Percentiles rank a stretch among this genome's conserved stretches.
Conservation (phyloP, 1,140 invertebrate genomes). For the Panonychus citri region DNA sequence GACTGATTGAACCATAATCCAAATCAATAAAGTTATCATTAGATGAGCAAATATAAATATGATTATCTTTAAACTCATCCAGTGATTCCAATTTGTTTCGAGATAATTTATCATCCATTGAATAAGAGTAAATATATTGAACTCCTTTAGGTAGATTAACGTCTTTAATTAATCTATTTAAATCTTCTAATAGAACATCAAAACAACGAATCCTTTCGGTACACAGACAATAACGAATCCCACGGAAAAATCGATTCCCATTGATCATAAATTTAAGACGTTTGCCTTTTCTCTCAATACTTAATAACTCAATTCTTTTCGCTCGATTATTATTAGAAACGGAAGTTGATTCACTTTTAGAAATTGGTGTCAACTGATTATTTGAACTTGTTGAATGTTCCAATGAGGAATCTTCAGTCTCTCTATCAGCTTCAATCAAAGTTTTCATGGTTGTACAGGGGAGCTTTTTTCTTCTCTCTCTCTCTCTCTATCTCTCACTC, state of each 20-base stretch:
- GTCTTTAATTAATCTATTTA: slow-evolving; percentile 63
- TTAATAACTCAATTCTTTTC: not conserved
- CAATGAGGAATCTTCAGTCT: not conserved
- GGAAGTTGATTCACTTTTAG: not conserved
- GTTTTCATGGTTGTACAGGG: not conserved
- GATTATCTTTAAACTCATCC: slow-evolving; percentile 63
- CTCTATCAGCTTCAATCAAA: not conserved
- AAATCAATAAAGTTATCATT: slow-evolving; percentile 53
- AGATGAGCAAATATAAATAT: slow-evolving; percentile 74
- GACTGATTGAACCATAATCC: not conserved
- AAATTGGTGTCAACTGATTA: not conserved
- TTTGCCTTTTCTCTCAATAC: not conserved
- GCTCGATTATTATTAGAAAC: not conserved
- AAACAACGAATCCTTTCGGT: slow-evolving; percentile 58
- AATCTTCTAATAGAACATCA: slow-evolving; percentile 65
- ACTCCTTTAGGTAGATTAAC: slow-evolving; percentile 34
- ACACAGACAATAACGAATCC: slow-evolving; percentile 69
- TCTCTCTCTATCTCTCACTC: no score
- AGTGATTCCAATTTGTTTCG: slow-evolving; percentile 25
- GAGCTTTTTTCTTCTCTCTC: no score
- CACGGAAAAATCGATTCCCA: slow-evolving; percentile 79
- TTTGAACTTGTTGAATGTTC: not conserved
- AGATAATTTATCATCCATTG: not conserved
- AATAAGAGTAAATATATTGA: not conserved
- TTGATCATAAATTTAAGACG: slow-evolving; percentile 67